Evolutionary conservation across 1,140 invertebrate genomes (phyloP), one percentile per base, ranked within the genome.

Genomic region (Helicoverpa armigera): DNA sequence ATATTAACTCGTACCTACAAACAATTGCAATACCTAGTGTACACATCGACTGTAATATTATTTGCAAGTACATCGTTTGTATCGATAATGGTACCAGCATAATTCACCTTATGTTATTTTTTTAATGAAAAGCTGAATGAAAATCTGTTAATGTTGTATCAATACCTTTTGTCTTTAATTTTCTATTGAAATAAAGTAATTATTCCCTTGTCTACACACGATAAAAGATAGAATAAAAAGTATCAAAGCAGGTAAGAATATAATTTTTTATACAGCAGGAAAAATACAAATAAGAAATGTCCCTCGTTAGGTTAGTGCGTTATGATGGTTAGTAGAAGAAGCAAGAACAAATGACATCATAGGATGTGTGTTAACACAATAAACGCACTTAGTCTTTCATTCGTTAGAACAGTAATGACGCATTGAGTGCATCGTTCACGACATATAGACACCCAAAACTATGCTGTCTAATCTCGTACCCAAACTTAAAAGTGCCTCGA

Each of bases 391-490:
- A 50, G 65, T 29, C 73, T 29, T 61, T 51, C 65, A 77, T 63
- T 77, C 16, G n/a, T 63, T 31, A 65, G n/a, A 61, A 67, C 18
- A 75, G 58, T 31, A 60, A 51, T 63, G 60, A 77, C 58, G 60
- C 48, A 65, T 53, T 43, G 9, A 67, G 23, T 58, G 29, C 53
- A 58, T 48, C 84, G 16, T 51, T 31, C 11, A 70, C 13, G 14
- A 56, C 29, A 73, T 54, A 87, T 87, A 76, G 75, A 84, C 79
- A 85, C 83, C 78, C 73, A 74, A 81, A 79, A 87, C 77, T 83
- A 65, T 83, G 86, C 82, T 86, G 79, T 82, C 86, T 86, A 87
- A 87, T 83, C 86, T 92, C 91, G 87, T 93, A 94, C 93, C 93
- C 87, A 89, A 83, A 76, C 90, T 76, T 88, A 93, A 89, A 75